Evolutionary conservation across 2,797 vertebrate genomes (phyloP).

Genomic region (Intellagama lesueurii): DNA sequence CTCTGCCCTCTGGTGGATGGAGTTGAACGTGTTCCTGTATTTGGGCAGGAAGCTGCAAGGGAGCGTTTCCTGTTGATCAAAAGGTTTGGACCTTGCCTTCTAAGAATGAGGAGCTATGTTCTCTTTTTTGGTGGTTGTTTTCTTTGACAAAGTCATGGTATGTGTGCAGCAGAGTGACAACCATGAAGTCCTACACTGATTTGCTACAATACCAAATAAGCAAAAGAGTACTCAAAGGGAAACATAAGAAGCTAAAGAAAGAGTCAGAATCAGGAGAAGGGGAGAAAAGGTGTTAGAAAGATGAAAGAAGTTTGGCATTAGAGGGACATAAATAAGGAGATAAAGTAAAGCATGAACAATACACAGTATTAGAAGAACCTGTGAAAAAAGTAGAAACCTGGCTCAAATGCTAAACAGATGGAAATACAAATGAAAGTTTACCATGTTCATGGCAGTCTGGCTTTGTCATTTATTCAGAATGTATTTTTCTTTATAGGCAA

Average conservation of each 20-base stretch:
- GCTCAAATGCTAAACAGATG: conserved; percentile 6
- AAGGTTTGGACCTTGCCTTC: neutral
- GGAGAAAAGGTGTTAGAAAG: conserved; percentile 31
- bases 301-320: conserved; percentile 41
- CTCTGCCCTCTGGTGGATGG: conserved; percentile 4
- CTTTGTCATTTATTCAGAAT: neutral
- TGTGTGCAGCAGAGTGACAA: conserved; percentile 24
- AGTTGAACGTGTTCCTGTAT: conserved; percentile 30
- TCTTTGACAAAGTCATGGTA: neutral
- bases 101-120: neutral
- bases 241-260: conserved; percentile 48
- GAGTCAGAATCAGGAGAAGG: neutral
- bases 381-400: conserved; percentile 22
- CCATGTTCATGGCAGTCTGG: rapidly evolving
- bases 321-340: conserved; percentile 53
- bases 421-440: conserved; percentile 33
- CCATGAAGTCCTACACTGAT: neutral
- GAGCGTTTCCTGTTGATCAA: neutral
- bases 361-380: conserved; percentile 23
- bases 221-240: neutral
- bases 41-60: neutral
- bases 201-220: neutral
- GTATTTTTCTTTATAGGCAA: neutral
- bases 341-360: conserved; percentile 51
- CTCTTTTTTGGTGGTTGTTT: neutral